phyloP scores from a whole-genome alignment of 2,888 invertebrate species.

The Dynastes maya region DNA sequence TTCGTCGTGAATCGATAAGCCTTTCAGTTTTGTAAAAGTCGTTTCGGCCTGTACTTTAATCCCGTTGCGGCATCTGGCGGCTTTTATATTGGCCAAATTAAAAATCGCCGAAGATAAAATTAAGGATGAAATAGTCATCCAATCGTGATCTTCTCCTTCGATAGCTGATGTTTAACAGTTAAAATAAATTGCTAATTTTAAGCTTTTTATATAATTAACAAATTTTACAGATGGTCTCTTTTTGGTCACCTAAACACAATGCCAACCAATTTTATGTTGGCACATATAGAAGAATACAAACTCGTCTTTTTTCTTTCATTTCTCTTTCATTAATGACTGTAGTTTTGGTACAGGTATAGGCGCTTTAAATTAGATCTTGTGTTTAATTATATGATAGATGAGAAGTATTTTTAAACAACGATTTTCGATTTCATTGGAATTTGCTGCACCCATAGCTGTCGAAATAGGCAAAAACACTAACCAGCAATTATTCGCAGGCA shows the following conservation, averaged over 20 bases:
- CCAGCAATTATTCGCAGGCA: too few species aligned
- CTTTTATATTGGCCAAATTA: constrained; percentile 35
- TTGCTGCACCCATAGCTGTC: too few species aligned
- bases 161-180: constrained; percentile 13
- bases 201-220: constrained; percentile 19
- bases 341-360: too few species aligned
- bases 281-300: background rate
- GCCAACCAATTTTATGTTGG: background rate
- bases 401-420: too few species aligned
- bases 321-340: too few species aligned
- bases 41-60: constrained; percentile 15
- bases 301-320: too few species aligned
- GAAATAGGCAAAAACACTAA: too few species aligned
- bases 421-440: too few species aligned
- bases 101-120: constrained; percentile 26
- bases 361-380: too few species aligned
- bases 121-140: constrained; percentile 20
- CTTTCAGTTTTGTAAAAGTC: background rate
- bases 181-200: constrained; percentile 1
- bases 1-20: constrained; percentile 1
- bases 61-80: background rate
- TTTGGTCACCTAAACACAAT: background rate
- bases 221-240: constrained; percentile 24
- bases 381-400: too few species aligned
- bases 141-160: constrained; percentile 12